These are phyloP conservation scores for Okapia johnstoni DNA, from an alignment of 2,113 vertebrate genomes.

Conservation along the genomic window DNA sequence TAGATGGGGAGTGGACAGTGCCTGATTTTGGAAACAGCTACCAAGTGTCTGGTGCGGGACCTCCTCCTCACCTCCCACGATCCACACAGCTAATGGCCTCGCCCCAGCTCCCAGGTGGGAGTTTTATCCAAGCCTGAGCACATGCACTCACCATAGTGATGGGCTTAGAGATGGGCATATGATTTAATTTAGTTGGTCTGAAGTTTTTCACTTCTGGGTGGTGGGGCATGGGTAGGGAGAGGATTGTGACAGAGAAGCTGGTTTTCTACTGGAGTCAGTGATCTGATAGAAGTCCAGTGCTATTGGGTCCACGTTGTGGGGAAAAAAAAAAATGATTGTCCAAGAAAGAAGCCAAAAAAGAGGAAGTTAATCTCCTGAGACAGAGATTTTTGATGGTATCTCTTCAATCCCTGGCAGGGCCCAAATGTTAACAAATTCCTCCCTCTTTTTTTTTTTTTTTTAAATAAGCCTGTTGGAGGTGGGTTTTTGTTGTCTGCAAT, in stretches of 20 bases:
- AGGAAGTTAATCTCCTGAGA: background rate
- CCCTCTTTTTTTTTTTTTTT: background rate
- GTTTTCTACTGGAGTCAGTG: background rate
- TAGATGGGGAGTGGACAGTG: background rate
- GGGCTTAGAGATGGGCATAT: background rate
- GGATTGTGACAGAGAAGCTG: too few relatives aligned
- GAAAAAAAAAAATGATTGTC: background rate
- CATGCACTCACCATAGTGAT: background rate
- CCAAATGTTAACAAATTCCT: background rate
- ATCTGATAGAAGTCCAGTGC: too few relatives aligned
- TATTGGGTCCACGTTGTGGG: accelerated
- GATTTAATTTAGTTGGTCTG: background rate
- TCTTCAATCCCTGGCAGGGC: background rate
- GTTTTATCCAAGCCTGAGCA: background rate
- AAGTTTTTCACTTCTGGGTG: background rate
- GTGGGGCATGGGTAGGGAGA: background rate
- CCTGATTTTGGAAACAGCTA: background rate
- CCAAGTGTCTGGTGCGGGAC: background rate
- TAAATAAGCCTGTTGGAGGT: background rate
- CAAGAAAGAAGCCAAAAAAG: background rate
- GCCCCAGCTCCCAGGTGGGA: background rate
- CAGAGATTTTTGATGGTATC: background rate
- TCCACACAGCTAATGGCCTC: background rate
- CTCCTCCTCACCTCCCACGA: too few relatives aligned
- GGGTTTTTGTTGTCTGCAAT: background rate